Percentiles rank a stretch among this genome's conserved stretches.
phyloP scores from a whole-genome alignment of 2,888 invertebrate genomes.

The Synanthedon vespiformis region DNA sequence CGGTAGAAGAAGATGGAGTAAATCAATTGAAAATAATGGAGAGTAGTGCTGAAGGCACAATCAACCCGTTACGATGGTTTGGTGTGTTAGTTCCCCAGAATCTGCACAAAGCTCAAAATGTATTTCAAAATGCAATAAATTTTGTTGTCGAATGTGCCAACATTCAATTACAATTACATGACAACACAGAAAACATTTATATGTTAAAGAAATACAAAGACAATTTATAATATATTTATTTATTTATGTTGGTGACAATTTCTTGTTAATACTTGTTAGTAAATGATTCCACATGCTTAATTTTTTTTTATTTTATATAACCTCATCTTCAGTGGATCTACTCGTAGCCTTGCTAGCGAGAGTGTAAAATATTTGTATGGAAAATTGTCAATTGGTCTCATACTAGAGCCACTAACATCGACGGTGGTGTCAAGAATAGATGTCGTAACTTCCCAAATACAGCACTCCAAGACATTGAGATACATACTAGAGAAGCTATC shows the following conservation, averaged over 20 bases:
- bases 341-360: too few relatives aligned
- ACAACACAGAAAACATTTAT: conserved; percentile 35
- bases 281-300: conserved; percentile 1
- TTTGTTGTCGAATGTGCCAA: conserved; percentile 77
- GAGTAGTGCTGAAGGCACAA: conserved; percentile 30
- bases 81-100: conserved; percentile 86
- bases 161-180: conserved; percentile 72
- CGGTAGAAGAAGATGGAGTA: conserved; percentile 46
- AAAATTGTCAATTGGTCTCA: too few relatives aligned
- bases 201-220: conserved; percentile 32
- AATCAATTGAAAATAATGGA: conserved; percentile 48
- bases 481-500: too few relatives aligned
- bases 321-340: too few relatives aligned
- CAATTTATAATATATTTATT: conserved; percentile 4
- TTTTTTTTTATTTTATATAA: too few relatives aligned
- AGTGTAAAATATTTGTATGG: too few relatives aligned
- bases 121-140: conserved; percentile 78
- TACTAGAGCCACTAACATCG: too few relatives aligned
- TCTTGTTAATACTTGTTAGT: background rate
- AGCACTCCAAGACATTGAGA: too few relatives aligned
- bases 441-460: too few relatives aligned
- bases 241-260: background rate
- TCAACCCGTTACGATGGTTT: conserved; percentile 87
- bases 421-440: too few relatives aligned
- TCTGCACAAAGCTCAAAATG: conserved; percentile 78